Conservation (phyloP, 2,888 invertebrate species). For the Beris morrisii region DNA sequence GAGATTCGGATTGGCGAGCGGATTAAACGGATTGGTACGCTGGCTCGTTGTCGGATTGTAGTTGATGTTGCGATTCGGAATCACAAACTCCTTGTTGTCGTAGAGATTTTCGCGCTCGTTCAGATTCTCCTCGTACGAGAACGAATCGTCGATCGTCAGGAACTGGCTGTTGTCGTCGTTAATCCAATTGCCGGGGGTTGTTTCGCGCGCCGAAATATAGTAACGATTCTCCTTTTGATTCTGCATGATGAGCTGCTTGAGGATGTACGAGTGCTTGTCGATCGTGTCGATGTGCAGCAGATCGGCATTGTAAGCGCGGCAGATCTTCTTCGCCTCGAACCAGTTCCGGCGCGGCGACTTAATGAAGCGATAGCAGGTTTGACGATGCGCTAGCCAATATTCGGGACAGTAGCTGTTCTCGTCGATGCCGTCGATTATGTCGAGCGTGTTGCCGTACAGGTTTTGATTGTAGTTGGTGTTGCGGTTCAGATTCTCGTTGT, state of each 20-base stretch:
- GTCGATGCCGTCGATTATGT: slow-evolving; percentile 43
- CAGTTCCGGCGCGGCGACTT: slow-evolving; percentile 80
- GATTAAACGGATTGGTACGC: not conserved
- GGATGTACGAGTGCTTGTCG: slow-evolving; percentile 86
- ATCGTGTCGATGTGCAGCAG: slow-evolving; percentile 76
- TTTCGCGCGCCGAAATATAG: slow-evolving; percentile 81
- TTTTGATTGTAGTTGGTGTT: slow-evolving; percentile 14
- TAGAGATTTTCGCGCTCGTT: slow-evolving; percentile 54
- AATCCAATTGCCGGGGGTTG: slow-evolving; percentile 74
- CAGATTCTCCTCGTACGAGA: slow-evolving; percentile 66
- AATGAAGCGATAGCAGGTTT: slow-evolving; percentile 87
- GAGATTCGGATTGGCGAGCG: not conserved
- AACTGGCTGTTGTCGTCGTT: slow-evolving; percentile 85
- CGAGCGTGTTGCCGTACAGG: slow-evolving; percentile 5
- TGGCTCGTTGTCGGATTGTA: not conserved
- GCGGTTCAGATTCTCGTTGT: slow-evolving; percentile 20
- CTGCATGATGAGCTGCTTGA: slow-evolving; percentile 75
- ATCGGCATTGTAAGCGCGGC: slow-evolving; percentile 81
- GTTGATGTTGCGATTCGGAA: not conserved
- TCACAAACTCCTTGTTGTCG: slow-evolving; percentile 44
- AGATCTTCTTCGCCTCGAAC: slow-evolving; percentile 80
- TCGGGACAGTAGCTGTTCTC: slow-evolving; percentile 69
- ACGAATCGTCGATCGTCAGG: slow-evolving; percentile 78
- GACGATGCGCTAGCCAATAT: slow-evolving; percentile 80
- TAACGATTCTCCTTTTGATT: slow-evolving; percentile 86